Conservation (phyloP, 2,888 invertebrate species). For the Tiliacea aurago region DNA sequence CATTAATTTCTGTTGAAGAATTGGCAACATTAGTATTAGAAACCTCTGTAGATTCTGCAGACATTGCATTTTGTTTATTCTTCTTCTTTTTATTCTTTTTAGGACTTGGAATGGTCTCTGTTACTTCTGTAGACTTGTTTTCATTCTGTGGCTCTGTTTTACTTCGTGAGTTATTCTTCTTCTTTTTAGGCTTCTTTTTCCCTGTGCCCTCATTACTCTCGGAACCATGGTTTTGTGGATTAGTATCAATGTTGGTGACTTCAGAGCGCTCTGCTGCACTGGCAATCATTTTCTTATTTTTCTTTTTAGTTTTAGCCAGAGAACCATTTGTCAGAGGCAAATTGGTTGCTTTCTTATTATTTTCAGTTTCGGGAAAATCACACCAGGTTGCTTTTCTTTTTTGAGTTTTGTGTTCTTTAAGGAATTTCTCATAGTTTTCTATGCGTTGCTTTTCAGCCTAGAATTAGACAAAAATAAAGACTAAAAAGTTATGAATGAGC, state of each 20-base stretch:
- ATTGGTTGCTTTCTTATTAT: conserved; percentile 22
- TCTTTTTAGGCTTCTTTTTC: conserved; percentile 48
- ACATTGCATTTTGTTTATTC: conserved; percentile 49
- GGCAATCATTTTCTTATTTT: conserved; percentile 64
- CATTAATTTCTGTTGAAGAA: conserved; percentile 12
- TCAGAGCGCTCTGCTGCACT: conserved; percentile 24
- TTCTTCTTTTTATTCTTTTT: conserved; percentile 65
- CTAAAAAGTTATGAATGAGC: neutral
- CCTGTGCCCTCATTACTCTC: conserved; percentile 12
- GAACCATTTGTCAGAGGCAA: conserved; percentile 39
- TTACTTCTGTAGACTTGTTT: conserved; percentile 19
- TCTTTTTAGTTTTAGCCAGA: conserved; percentile 66
- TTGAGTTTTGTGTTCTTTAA: conserved; percentile 86
- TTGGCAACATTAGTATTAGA: conserved; percentile 27
- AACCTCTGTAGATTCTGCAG: conserved; percentile 18
- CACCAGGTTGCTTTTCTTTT: conserved; percentile 89
- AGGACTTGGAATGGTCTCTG: conserved; percentile 3
- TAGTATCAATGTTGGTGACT: conserved; percentile 2
- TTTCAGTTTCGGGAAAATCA: conserved; percentile 85
- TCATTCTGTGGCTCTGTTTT: conserved; percentile 26
- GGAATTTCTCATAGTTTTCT: conserved; percentile 88
- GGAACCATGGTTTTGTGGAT: conserved; percentile 11
- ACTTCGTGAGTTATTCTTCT: conserved; percentile 39
- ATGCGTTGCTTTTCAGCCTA: conserved; percentile 88
- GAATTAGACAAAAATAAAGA: conserved; percentile 57